Evolutionary conservation across 2,797 vertebrate species (phyloP), one percentile per base, ranked within the genome.

Genomic region (Hozukius guyotensis): DNA sequence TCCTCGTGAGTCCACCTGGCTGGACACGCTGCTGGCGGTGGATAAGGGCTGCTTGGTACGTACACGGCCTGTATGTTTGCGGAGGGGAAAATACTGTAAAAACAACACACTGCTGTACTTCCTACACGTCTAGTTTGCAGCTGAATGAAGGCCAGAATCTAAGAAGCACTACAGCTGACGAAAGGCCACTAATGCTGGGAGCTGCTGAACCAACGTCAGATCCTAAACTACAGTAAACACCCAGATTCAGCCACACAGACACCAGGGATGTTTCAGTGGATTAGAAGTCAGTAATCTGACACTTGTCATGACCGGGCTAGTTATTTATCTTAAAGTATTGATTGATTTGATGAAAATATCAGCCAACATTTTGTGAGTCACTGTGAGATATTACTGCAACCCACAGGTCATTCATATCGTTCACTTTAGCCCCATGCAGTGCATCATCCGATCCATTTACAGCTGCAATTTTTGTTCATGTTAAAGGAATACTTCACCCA

Each of bases 1-100:
- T 81, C 98, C 98, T 90, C 98, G 94, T 12, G 98, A 98, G 93
- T 99, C 98, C n/a, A 97, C 94, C 91, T 98, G 97, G 87, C 95
- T 96, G 52, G 94, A 90, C 38, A 95, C 83, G 62, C 93, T 83
- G 86, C 96, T 94, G 8, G 96, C 92, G 0, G 96, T 95, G 4
- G 97, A 97, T 90, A 99, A 93, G 1, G 94, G 89, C 87, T 96
- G 95, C 88, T 98, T 99, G 82, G 97, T 96, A 81, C 97, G 96
- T 69, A 98, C 91, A 14, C 97, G 97, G 56, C 98, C 98, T 99
- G 86, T 1, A 65, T 80, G 82, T 31, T 16, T 31, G 57, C 0
- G 4, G 16, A 83, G 52, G 18, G 13, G n/a, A 9, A 61, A 61
- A 31, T n/a, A 36, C 0, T 0, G 22, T 87, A 14, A 85, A 79